A percentile compares a stretch with the other conserved stretches of the same genome.
Conservation (phyloP, 2,113 vertebrate species). For the Gallinago undulata region DNA sequence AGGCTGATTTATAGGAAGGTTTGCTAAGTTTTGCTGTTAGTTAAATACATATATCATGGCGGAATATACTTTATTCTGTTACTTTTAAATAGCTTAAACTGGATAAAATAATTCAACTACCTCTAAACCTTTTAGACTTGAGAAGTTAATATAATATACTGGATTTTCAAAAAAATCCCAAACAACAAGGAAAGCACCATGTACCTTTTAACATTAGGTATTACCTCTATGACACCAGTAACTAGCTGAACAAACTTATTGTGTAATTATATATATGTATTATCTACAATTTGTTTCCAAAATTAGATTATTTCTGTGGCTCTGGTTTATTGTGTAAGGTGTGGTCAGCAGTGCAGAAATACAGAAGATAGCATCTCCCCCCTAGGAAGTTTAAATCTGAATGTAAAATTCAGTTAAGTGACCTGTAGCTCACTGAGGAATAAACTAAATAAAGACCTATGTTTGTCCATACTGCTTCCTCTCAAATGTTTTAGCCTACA, state of each 20-base stretch:
- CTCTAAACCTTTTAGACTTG: not conserved
- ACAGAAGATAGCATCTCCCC: not conserved
- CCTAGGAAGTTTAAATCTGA: not conserved
- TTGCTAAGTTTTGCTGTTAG: not conserved
- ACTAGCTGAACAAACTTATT: not conserved
- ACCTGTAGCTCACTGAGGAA: no score
- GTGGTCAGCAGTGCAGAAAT: not conserved
- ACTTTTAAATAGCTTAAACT: not conserved
- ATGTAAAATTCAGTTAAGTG: not conserved
- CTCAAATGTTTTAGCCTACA: rapidly evolving
- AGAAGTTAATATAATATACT: not conserved
- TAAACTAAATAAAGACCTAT: not conserved
- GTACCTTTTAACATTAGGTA: not conserved
- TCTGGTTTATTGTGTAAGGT: not conserved
- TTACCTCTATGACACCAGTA: not conserved
- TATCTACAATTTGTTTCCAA: not conserved
- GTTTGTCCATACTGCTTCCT: not conserved
- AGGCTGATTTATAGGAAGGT: not conserved
- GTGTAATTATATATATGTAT: not conserved
- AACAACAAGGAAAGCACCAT: not conserved
- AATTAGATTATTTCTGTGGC: not conserved
- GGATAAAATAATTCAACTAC: not conserved
- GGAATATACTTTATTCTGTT: not conserved
- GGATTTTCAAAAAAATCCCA: not conserved
- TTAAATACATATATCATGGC: not conserved